These are phyloP conservation scores for Altica lythri DNA, from an alignment of 2,888 invertebrate species.

Conservation along the genomic window DNA sequence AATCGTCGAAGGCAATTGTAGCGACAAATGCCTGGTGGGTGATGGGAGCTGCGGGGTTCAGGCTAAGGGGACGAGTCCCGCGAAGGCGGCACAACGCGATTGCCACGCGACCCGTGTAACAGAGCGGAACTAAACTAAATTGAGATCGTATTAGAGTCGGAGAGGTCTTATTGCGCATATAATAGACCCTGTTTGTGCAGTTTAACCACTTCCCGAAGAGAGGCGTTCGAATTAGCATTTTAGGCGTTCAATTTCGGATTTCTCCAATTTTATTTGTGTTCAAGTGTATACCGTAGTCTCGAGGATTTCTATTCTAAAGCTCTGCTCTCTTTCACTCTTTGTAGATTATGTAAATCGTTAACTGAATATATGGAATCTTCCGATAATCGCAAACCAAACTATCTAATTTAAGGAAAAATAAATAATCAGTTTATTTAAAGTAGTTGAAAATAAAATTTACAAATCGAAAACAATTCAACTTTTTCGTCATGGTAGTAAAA, in stretches of 20 bases:
- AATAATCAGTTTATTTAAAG: too few relatives aligned
- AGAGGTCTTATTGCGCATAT: conserved; percentile 60
- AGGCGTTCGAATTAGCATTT: conserved; percentile 57
- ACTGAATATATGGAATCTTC: background rate
- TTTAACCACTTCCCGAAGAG: conserved; percentile 59
- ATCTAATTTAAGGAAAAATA: too few relatives aligned
- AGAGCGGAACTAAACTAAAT: conserved; percentile 62
- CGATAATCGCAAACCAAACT: too few relatives aligned
- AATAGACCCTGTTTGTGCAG: conserved; percentile 60
- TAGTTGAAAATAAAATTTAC: too few relatives aligned
- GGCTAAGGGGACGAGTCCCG: conserved; percentile 50
- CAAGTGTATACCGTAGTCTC: conserved; percentile 30
- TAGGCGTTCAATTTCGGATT: conserved; percentile 54
- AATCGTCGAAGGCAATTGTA: conserved; percentile 36
- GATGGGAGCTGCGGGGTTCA: conserved; percentile 15
- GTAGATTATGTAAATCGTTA: too few relatives aligned
- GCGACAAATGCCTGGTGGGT: conserved; percentile 45
- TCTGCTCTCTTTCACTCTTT: conserved; percentile 19
- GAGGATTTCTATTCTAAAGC: conserved; percentile 51
- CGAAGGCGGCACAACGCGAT: conserved; percentile 53
- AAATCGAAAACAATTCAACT: too few relatives aligned
- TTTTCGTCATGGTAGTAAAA: too few relatives aligned
- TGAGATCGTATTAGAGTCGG: conserved; percentile 60
- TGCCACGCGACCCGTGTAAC: conserved; percentile 60
- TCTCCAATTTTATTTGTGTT: conserved; percentile 42